Evolutionary conservation across 2,888 invertebrate genomes (phyloP), one percentile per base, ranked within the genome.

Genomic region (Ormia ochracea): DNA sequence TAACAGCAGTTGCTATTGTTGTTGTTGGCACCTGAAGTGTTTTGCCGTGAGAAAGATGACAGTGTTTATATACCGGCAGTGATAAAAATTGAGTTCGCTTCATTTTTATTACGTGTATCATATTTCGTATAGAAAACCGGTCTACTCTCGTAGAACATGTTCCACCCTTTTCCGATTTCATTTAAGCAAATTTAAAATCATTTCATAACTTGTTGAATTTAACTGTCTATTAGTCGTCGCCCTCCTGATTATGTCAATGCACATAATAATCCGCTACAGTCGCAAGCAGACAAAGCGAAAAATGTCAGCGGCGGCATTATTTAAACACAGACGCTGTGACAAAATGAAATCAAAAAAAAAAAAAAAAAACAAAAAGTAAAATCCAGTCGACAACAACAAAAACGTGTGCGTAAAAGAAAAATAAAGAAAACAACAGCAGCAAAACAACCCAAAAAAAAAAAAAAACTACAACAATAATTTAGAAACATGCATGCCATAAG

Each of bases 241-340:
- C n/a, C n/a, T n/a, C n/a, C n/a, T n/a, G n/a, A n/a, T 21, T 28
- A 9, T 21, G 19, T 26, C n/a, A 36, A 7, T 12, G 4, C 5
- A 12, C 26, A 14, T 43, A 31, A n/a, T n/a, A n/a, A 43, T 58
- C 12, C 56, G 14, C 7, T 14, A 12, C 5, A 26, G 4, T n/a
- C n/a, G n/a, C n/a, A n/a, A n/a, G 4, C 4, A 26, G n/a, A 77
- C 19, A 59, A 50, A 17, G 26, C 26, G 28, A 56, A 61, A 77
- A 54, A 65, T 69, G 73, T 78, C 73, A 78, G 63, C 74, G 69
- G 63, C 74, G 69, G 33, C 41, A 52, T 74, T 74, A 65, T 63
- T 69, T 48, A 26, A 68, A 54, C 21, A 54, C 59, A 68, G 31
- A 54, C 50, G 36, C 59, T 28, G 45, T 61, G 50, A 31, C 54